Conservation (phyloP, 2,797 vertebrate genomes). For the Sciurus vulgaris region DNA sequence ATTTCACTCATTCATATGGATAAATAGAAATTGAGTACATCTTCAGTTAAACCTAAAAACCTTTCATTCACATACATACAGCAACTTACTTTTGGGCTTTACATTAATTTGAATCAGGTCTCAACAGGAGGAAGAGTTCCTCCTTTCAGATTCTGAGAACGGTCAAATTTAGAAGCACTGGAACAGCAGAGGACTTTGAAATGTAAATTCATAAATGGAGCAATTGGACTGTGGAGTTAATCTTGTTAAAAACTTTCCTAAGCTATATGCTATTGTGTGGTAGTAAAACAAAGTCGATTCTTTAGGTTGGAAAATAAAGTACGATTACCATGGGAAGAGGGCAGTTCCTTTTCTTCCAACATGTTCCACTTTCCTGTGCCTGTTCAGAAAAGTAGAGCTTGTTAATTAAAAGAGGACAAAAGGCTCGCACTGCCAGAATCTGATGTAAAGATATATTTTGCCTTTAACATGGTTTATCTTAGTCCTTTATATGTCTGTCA, state of each 20-base stretch:
- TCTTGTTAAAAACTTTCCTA: not conserved
- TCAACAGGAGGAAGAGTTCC: not conserved
- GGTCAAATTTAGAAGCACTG: not conserved
- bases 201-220: not conserved
- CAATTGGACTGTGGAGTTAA: not conserved
- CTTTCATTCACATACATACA: constrained; percentile 45
- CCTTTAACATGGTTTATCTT: not conserved
- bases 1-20: constrained; percentile 54
- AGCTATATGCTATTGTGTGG: not conserved
- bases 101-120: constrained; percentile 27
- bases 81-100: constrained; percentile 29
- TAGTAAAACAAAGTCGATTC: not conserved
- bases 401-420: constrained; percentile 8
- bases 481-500: not conserved
- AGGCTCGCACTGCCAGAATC: not conserved
- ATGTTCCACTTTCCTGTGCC: not conserved
- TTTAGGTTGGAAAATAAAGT: constrained; percentile 45
- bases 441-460: not conserved
- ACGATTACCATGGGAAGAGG: not conserved
- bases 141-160: not conserved
- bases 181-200: constrained; percentile 9
- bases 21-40: constrained; percentile 45
- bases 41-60: constrained; percentile 48
- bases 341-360: not conserved
- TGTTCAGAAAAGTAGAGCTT: constrained; percentile 14